phyloP scores from a whole-genome alignment of 2,888 invertebrate genomes.

The Rhopalosiphum nymphaeae region DNA sequence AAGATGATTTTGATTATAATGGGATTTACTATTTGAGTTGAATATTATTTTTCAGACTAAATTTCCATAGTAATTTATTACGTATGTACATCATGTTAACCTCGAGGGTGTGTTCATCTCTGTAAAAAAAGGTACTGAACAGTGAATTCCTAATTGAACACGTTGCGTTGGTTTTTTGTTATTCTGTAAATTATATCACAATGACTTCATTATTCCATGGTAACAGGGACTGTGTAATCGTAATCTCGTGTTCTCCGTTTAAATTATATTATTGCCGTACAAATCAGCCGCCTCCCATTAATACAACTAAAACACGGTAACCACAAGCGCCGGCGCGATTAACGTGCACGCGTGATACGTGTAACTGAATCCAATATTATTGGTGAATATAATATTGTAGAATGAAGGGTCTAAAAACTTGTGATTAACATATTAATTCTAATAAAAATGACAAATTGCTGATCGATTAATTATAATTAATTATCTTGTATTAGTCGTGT shows the following conservation, averaged over 20 bases:
- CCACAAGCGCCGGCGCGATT: constrained; percentile 53
- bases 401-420: neutral
- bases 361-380: constrained; percentile 2
- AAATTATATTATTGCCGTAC: constrained; percentile 16
- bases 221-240: constrained; percentile 18
- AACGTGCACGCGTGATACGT: neutral
- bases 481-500: neutral
- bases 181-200: constrained; percentile 53
- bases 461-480: neutral
- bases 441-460: neutral
- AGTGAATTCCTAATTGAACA: constrained; percentile 53
- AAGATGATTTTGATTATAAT: neutral
- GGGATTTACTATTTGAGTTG: neutral
- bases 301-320: constrained; percentile 28
- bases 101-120: constrained; percentile 40
- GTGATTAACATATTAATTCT: neutral
- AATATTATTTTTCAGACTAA: neutral
- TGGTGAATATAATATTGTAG: neutral
- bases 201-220: constrained; percentile 50
- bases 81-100: constrained; percentile 32
- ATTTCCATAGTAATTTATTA: neutral
- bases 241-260: constrained; percentile 33
- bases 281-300: constrained; percentile 1
- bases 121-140: constrained; percentile 36
- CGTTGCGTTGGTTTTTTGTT: constrained; percentile 40